phyloP scores from a whole-genome alignment of 1,140 invertebrate species.

The Maconellicoccus hirsutus region DNA sequence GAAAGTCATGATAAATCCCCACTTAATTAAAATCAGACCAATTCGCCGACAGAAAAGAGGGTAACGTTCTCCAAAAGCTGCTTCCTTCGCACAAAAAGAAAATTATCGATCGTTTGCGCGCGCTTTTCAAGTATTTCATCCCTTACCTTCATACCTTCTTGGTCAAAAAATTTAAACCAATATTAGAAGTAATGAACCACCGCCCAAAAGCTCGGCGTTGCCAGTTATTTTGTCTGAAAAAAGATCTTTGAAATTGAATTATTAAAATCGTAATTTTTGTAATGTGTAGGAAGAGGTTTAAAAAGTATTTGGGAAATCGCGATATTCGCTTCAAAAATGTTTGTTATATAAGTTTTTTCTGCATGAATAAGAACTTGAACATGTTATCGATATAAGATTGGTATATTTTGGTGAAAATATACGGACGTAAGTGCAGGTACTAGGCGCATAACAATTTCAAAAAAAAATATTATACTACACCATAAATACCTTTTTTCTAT shows the following conservation, averaged over 20 bases:
- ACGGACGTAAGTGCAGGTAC: too few relatives aligned
- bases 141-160: not conserved
- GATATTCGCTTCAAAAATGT: too few relatives aligned
- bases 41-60: not conserved
- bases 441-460: too few relatives aligned
- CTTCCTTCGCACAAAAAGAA: not conserved
- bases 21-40: slow-evolving; percentile 5
- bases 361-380: too few relatives aligned
- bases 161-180: not conserved
- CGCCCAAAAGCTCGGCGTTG: not conserved
- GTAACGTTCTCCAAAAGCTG: slow-evolving; percentile 7
- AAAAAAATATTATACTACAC: too few relatives aligned
- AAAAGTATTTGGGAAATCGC: too few relatives aligned
- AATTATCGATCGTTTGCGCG: slow-evolving; percentile 7
- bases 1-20: not conserved
- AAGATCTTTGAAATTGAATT: not conserved
- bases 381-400: too few relatives aligned
- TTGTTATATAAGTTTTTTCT: too few relatives aligned
- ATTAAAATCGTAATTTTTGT: not conserved
- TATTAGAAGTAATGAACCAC: slow-evolving; percentile 8
- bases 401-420: too few relatives aligned
- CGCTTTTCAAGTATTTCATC: not conserved
- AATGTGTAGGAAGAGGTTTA: too few relatives aligned
- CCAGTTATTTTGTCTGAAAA: not conserved
- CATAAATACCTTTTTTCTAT: too few relatives aligned